A percentile compares a stretch with the other conserved stretches of the same genome.
These are phyloP conservation scores for Choristoneura rosaceana DNA, from an alignment of 2,888 invertebrate genomes.

Conservation along the genomic window DNA sequence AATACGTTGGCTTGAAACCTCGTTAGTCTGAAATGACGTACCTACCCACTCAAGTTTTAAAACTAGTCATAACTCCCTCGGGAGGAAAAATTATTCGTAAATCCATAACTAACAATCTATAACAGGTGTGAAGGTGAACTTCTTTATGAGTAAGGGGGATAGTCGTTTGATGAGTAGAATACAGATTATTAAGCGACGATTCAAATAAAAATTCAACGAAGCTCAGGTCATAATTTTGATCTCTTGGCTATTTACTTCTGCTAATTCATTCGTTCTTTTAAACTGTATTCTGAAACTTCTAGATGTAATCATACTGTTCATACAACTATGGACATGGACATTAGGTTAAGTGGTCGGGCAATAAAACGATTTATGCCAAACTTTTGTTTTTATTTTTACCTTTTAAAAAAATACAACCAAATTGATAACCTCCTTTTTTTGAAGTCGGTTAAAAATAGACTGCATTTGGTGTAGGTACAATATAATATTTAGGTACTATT, in stretches of 20 bases:
- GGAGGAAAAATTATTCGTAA: too few relatives aligned
- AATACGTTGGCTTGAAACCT: too few relatives aligned
- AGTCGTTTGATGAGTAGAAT: background rate
- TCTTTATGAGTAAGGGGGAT: background rate
- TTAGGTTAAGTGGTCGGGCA: conserved; percentile 51
- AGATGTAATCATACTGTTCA: conserved; percentile 10
- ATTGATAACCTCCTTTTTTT: too few relatives aligned
- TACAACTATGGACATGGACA: conserved; percentile 34
- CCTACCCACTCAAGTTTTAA: too few relatives aligned
- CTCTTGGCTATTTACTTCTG: background rate
- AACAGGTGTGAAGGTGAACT: background rate
- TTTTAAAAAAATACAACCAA: too few relatives aligned
- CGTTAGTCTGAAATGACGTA: too few relatives aligned
- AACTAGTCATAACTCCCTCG: too few relatives aligned
- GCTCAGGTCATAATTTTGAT: background rate
- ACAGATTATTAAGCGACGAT: background rate
- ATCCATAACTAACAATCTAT: background rate
- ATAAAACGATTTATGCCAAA: conserved; percentile 50
- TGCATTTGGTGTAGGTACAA: too few relatives aligned
- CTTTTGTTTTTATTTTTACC: conserved; percentile 9
- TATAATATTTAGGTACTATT: too few relatives aligned
- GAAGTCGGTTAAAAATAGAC: too few relatives aligned
- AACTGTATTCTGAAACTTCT: background rate
- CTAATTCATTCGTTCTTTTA: background rate
- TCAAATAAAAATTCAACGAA: background rate